Conservation (phyloP, 2,113 vertebrate genomes). For the Acanthisitta chloris region DNA sequence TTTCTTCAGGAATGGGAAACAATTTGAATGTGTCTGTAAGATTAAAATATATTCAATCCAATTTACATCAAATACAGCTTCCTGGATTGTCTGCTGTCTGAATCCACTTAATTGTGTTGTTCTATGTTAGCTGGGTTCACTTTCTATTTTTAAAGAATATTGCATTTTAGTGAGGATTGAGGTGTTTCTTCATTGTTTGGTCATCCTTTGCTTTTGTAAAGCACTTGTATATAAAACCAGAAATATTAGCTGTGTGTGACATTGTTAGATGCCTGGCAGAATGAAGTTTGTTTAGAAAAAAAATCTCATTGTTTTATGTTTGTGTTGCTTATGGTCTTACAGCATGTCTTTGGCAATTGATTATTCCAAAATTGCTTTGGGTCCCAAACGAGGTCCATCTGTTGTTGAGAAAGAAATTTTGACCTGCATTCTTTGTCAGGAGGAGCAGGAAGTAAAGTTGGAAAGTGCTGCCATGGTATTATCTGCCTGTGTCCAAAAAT, state of each 20-base stretch:
- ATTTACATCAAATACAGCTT: background rate
- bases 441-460: conserved; percentile 92
- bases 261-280: background rate
- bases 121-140: background rate
- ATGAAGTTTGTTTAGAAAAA: background rate
- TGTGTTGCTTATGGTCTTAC: conserved; percentile 24
- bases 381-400: conserved; percentile 85
- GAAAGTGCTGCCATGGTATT: conserved; percentile 91
- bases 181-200: background rate
- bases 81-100: background rate
- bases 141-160: background rate
- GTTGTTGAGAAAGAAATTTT: conserved; percentile 85
- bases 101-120: background rate
- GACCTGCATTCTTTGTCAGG: conserved; percentile 97
- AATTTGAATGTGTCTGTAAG: background rate
- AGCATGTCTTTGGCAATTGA: conserved; percentile 67
- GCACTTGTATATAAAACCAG: background rate
- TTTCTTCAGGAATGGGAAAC: background rate
- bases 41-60: background rate
- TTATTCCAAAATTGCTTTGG: conserved; percentile 83
- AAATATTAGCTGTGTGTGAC: background rate
- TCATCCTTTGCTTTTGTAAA: background rate
- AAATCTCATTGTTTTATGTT: background rate
- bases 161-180: background rate
- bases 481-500: conserved; percentile 94